Evolutionary conservation across 2,888 invertebrate species (phyloP), one percentile per base, ranked within the genome.

Genomic region (Teinopalpus imperialis): DNA sequence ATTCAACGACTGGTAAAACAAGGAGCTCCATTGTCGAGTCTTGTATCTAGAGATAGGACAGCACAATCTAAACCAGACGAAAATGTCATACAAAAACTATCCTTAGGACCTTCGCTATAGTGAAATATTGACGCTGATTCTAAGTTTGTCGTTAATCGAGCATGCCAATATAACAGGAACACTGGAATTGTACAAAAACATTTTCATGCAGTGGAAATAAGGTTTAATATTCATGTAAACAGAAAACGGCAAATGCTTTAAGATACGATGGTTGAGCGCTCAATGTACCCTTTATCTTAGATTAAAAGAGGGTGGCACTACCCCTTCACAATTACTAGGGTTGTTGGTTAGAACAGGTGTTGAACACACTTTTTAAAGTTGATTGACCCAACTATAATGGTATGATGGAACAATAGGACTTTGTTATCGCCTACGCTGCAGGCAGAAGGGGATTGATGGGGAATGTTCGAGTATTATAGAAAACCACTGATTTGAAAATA

Each of bases 261-360:
- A 71, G 74, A 72, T 72, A 67, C 66, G 77, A 76, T 69, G 75
- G 78, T 80, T 82, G 81, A 79, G 81, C 70, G 80, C 81, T 83
- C 83, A 80, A 85, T 83, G 79, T 78, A 80, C 75, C 78, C 80
- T 85, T 85, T 86, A 86, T 85, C 83, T 85, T 69, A 83, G 86
- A 86, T 86, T 83, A 85, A 83, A 86, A 81, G 67, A 66, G 74
- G 74, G 74, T 66, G 71, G 74, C 65, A 60, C 51, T 63, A 63
- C 66, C 63, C 59, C 56, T 57, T 62, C 56, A 55, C 40, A 40
- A 40, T 51, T 52, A 55, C 52, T 49, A 52, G 56, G 57, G 59
- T 57, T 51, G 59, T 37, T 39, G 34, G 46, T 40, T 34, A 40
- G 52, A 56, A 59, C 69, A 69, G 68, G 69, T 69, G 68, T 62